These are phyloP conservation scores for Chrysoperla carnea DNA, from an alignment of 1,140 invertebrate genomes.

Conservation along the genomic window DNA sequence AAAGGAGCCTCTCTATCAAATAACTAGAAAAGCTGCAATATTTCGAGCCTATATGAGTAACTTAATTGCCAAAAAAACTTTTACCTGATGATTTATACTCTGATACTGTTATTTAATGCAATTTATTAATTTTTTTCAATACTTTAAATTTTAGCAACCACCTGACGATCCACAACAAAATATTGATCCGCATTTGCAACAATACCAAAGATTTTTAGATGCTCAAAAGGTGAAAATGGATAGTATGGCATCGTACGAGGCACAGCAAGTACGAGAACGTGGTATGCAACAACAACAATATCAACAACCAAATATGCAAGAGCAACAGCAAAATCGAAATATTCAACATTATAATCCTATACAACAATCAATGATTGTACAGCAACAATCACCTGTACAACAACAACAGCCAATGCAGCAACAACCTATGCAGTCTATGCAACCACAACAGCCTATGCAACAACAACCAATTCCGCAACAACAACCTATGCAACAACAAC, in stretches of 20 bases:
- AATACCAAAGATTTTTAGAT: constrained; percentile 4
- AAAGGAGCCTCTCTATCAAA: no score
- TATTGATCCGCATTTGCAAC: constrained; percentile 1
- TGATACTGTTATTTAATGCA: no score
- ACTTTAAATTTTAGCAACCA: no score
- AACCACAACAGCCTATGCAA: constrained; percentile 1
- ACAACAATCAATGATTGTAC: background rate
- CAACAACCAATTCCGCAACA: background rate
- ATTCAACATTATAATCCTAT: constrained; percentile 13
- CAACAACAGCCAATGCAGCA: constrained; percentile 6
- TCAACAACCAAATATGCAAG: constrained; percentile 12
- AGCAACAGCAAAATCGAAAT: constrained; percentile 12
- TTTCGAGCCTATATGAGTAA: no score
- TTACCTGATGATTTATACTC: no score
- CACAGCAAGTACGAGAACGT: background rate
- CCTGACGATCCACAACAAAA: constrained; percentile 2
- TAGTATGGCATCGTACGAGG: background rate
- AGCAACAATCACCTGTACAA: constrained; percentile 14
- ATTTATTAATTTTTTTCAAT: no score
- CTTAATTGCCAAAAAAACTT: no score
- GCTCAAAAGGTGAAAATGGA: background rate
- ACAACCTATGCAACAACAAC: background rate
- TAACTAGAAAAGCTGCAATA: no score
- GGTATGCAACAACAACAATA: constrained; percentile 13
- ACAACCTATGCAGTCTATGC: background rate